Evolutionary conservation across 2,113 vertebrate species (phyloP).

Genomic region (Circaetus cinerascens): DNA sequence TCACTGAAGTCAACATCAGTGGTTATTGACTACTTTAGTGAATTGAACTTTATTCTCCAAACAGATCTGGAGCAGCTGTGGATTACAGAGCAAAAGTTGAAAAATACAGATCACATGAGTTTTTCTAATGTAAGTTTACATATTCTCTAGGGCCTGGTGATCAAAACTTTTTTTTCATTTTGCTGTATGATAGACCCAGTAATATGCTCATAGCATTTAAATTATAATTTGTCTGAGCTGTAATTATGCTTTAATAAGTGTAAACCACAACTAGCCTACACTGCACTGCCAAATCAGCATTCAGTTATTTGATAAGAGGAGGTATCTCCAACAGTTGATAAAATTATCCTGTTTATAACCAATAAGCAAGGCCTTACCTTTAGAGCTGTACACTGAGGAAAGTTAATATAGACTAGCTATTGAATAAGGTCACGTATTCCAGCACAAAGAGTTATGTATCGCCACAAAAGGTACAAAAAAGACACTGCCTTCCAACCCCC

Average conservation of each 20-base stretch:
- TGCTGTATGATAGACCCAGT: background rate
- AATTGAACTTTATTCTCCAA: background rate
- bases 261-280: constrained; percentile 14
- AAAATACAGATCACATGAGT: background rate
- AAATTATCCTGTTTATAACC: background rate
- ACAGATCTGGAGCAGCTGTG: background rate
- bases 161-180: background rate
- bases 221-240: constrained; percentile 5
- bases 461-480: background rate
- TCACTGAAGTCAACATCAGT: background rate
- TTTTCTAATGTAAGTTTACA: background rate
- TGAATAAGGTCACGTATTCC: background rate
- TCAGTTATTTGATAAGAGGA: constrained; percentile 20
- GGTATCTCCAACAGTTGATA: background rate
- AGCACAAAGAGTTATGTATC: background rate
- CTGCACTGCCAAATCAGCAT: constrained; percentile 18
- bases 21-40: background rate
- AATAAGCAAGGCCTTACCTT: background rate
- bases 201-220: background rate
- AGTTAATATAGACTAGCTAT: background rate
- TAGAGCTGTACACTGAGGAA: background rate
- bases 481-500: background rate
- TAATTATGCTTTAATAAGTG: constrained; percentile 12
- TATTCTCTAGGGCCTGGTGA: background rate
- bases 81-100: background rate